Conservation (phyloP, 2,888 invertebrate species). For the Thera obeliscata region DNA sequence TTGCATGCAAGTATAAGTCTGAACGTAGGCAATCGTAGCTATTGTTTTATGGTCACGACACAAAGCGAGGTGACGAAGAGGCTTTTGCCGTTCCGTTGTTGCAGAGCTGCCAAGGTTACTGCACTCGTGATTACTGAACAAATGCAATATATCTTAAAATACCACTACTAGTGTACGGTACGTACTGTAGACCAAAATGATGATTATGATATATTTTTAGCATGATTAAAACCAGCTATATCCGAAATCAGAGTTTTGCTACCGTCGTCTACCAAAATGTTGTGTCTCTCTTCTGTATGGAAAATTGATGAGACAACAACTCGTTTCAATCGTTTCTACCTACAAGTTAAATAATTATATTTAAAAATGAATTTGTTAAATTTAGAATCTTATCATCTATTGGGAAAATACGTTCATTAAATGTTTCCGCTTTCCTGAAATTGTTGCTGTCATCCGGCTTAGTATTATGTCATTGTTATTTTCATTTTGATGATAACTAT, state of each 20-base stretch:
- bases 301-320: too few species aligned
- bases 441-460: not conserved
- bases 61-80: constrained; percentile 46
- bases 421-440: constrained; percentile 12
- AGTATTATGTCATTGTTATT: not conserved
- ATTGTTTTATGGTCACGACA: constrained; percentile 28
- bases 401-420: constrained; percentile 6
- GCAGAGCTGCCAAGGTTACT: constrained; percentile 54
- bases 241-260: too few species aligned
- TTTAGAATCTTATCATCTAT: not conserved
- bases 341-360: not conserved
- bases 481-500: too few species aligned
- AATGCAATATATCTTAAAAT: constrained; percentile 21
- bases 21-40: not conserved
- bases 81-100: constrained; percentile 50
- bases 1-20: too few species aligned
- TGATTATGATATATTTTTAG: too few species aligned
- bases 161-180: constrained; percentile 17
- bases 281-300: too few species aligned
- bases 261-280: too few species aligned
- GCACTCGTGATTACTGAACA: constrained; percentile 50
- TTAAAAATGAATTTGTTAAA: not conserved
- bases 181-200: not conserved
- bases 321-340: too few species aligned
- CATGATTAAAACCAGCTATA: too few species aligned